These are phyloP conservation scores for Diloba caeruleocephala DNA, from an alignment of 2,888 invertebrate genomes.

Conservation along the genomic window DNA sequence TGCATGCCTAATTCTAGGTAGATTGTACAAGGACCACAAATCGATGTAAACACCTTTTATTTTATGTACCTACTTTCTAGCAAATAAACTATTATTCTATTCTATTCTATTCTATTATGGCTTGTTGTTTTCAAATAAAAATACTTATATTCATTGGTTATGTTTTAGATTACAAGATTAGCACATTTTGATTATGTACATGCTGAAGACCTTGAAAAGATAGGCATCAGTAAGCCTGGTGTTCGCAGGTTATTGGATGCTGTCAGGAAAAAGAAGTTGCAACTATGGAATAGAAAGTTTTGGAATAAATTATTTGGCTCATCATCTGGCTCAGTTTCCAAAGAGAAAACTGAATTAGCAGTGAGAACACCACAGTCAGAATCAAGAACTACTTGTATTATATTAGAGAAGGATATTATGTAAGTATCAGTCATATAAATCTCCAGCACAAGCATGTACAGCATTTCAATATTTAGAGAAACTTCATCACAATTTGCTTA, in stretches of 20 bases:
- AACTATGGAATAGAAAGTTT: slow-evolving; percentile 94
- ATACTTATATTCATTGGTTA: not conserved
- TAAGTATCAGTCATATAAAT: slow-evolving; percentile 62
- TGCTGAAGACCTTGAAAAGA: slow-evolving; percentile 97
- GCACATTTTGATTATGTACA: slow-evolving; percentile 99
- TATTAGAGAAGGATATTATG: slow-evolving; percentile 95
- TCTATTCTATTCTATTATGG: not conserved
- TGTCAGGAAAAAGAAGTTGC: slow-evolving; percentile 95
- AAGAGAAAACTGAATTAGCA: slow-evolving; percentile 85
- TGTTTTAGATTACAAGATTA: slow-evolving; percentile 93
- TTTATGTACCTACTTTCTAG: too few relatives aligned
- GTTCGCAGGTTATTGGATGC: slow-evolving; percentile 96
- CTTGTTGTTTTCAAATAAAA: slow-evolving; percentile 1
- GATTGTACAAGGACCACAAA: too few relatives aligned
- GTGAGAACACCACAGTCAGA: slow-evolving; percentile 74
- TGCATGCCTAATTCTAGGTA: too few relatives aligned
- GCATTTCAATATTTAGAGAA: too few relatives aligned
- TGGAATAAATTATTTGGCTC: slow-evolving; percentile 93
- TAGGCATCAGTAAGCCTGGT: slow-evolving; percentile 98
- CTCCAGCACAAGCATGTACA: too few relatives aligned
- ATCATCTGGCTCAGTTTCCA: slow-evolving; percentile 74
- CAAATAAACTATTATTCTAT: too few relatives aligned
- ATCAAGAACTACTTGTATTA: slow-evolving; percentile 92
- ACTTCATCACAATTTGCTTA: too few relatives aligned
- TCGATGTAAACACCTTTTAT: too few relatives aligned